Base-by-base conservation (phyloP, 2,888 invertebrate genomes). In the Zelleria hepariella region DNA sequence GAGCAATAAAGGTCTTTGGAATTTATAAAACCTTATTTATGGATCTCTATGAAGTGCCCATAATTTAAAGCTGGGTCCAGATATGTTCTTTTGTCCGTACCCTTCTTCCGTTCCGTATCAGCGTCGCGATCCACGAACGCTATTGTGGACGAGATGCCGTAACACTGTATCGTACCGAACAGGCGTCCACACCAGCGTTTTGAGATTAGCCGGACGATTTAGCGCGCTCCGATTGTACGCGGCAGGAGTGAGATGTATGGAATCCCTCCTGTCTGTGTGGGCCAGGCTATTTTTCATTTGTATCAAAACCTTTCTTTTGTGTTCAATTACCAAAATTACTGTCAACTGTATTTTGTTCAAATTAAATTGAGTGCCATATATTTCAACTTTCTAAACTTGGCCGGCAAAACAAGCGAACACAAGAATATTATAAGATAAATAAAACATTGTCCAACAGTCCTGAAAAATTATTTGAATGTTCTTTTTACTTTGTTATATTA, bases 401-500 rank as follows among this genome's bases (percentile, higher is more conserved):
- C 54, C 48, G 23, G 21, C 26, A 27, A 48, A 60, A 52, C 51
- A 42, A 60, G 53, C 47, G 52, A 23, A 8, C 25, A 15, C 57
- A 21, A 54, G 26, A 24, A 20, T 47, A 27, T 27, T 47, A 24
- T 26, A 20, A 47, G 42, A 49, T 58, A 55, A 25, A n/a, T 8
- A 10, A 24, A 24, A n/a, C n/a, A n/a, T n/a, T 25, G 2, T 23
- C 1, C 20, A 53, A 15, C 23, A 27, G 27, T 42, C 20, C 47
- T 57, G 23, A 5, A 24, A 24, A 10, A 57, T 57, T n/a, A 57
- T 57, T 32, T 42, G 23, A 58, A 77, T 72, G 73, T 79, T 77
- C 77, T 78, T 82, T 79, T 85, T 84, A 86, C 75, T 79, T 86
- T 87, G 86, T 87, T 87, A 59, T 59, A 26, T 47, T 57, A 85